Evolutionary conservation across 2,888 invertebrate genomes (phyloP).

Genomic region (Lutraria lutraria): DNA sequence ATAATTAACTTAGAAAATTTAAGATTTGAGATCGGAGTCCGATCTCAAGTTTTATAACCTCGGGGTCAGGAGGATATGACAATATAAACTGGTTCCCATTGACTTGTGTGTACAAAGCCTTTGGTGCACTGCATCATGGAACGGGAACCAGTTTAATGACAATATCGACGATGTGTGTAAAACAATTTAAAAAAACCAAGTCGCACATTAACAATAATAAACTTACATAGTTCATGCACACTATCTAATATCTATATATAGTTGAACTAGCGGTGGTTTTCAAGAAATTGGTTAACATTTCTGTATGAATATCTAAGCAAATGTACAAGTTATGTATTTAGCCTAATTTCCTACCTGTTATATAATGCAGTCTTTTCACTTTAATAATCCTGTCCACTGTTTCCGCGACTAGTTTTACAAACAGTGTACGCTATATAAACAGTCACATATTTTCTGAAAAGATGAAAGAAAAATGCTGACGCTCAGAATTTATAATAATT

Average conservation of each 20-base stretch:
- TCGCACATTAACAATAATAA: not conserved
- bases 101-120: too few relatives aligned
- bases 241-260: not conserved
- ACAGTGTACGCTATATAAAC: not conserved
- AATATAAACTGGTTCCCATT: too few relatives aligned
- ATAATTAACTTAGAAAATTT: too few relatives aligned
- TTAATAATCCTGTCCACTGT: too few relatives aligned
- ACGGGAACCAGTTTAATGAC: too few relatives aligned
- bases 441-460: not conserved
- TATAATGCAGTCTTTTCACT: not conserved
- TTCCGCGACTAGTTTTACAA: too few relatives aligned
- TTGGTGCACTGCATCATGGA: too few relatives aligned
- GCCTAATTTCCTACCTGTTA: not conserved
- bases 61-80: too few relatives aligned
- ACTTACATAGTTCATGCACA: not conserved
- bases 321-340: not conserved
- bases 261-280: not conserved
- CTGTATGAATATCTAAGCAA: not conserved
- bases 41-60: too few relatives aligned
- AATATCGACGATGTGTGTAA: too few relatives aligned
- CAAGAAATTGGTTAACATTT: not conserved
- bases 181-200: not conserved
- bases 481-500: not conserved
- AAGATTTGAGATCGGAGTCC: too few relatives aligned
- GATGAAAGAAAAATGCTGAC: conserved; percentile 7